Conservation (phyloP, 1,140 invertebrate species). For the Manduca sexta region DNA sequence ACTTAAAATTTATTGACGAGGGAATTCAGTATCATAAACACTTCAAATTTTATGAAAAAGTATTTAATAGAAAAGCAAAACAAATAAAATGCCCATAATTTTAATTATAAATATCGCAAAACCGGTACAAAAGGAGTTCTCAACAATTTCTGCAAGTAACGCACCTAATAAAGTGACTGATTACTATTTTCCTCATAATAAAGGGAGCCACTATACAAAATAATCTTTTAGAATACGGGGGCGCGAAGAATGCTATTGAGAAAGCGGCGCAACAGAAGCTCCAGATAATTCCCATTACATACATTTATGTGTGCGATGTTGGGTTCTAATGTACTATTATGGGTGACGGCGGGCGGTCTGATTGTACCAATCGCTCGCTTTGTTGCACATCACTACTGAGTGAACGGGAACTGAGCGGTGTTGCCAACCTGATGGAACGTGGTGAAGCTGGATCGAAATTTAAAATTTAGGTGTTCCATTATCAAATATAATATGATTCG, state of each 20-base stretch:
- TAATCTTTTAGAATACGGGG: slow-evolving; percentile 57
- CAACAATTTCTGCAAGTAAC: slow-evolving; percentile 51
- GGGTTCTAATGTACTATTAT: slow-evolving; percentile 63
- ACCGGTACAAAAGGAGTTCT: slow-evolving; percentile 1
- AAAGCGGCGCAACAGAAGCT: slow-evolving; percentile 67
- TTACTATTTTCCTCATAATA: slow-evolving; percentile 57
- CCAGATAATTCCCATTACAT: slow-evolving; percentile 70
- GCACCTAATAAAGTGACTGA: slow-evolving; percentile 60
- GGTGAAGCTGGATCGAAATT: too few relatives aligned
- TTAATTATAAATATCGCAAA: too few relatives aligned
- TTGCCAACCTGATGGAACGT: too few relatives aligned
- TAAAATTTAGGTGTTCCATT: too few relatives aligned
- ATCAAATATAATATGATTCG: too few relatives aligned
- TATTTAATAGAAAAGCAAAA: too few relatives aligned
- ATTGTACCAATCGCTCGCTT: slow-evolving; percentile 48
- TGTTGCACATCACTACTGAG: slow-evolving; percentile 65
- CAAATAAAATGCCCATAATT: too few relatives aligned
- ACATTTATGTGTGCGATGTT: slow-evolving; percentile 64
- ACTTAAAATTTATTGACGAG: too few relatives aligned
- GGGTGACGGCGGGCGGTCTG: slow-evolving; percentile 55
- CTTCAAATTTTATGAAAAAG: too few relatives aligned
- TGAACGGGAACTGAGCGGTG: not conserved
- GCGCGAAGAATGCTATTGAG: slow-evolving; percentile 62
- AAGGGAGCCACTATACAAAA: slow-evolving; percentile 55
- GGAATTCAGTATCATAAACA: too few relatives aligned